Evolutionary conservation across 1,140 invertebrate genomes (phyloP), one percentile per base, ranked within the genome.

Genomic region (Trichonephila clavata): DNA sequence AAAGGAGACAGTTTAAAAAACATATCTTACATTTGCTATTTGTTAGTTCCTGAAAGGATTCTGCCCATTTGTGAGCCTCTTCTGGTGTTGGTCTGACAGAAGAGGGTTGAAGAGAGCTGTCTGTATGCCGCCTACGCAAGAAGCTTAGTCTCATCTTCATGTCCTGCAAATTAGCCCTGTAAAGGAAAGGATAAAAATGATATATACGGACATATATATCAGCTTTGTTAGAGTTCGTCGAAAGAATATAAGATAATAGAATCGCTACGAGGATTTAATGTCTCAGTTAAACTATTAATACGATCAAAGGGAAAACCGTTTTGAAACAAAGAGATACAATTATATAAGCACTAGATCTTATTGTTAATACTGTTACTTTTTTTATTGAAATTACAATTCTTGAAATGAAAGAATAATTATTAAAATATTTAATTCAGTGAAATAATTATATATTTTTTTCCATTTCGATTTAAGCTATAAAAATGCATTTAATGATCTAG

Each of bases 11-110:
- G 18, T 39, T 77, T 77, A 6, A 77, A 77, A 8, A 6, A 60
- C 50, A 50, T 10, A 50, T 71, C 96, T 95, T 96, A 97, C 96
- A 96, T 96, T 96, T 96, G 88, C 96, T 96, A 27, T 95, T 94
- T 91, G 96, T 96, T 57, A 97, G 95, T 86, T 96, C 95, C 84
- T 96, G 95, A 94, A 97, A 97, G 71, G 96, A 96, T 80, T 96
- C 95, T 10, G 96, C 95, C 96, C 96, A 97, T 93, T 96, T 95
- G 50, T 95, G 95, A 7, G 95, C 96, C 91, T 96, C 96, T 68
- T 96, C 96, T 1, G 96, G 96, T 7, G 95, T 94, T 7, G 96
- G 96, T 94, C 96, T 93, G 7, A 95, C 95, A 39, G 95, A 91
- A 65, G 95, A 90, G 32, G 92, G 92, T 65, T 95, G 95, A 1